phyloP scores from a whole-genome alignment of 2,113 vertebrate species.

The Candoia aspera region DNA sequence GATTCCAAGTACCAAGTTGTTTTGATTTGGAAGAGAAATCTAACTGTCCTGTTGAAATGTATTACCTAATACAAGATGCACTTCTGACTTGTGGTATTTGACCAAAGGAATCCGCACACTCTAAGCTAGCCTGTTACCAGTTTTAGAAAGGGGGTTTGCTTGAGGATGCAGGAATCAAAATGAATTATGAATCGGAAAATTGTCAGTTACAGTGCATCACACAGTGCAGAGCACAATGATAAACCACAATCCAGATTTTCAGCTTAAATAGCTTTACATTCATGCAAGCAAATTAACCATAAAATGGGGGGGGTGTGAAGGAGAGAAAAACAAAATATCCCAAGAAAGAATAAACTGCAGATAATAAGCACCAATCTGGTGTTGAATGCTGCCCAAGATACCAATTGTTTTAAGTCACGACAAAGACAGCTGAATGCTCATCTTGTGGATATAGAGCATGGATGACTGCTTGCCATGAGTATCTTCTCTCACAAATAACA shows the following conservation, averaged over 20 bases:
- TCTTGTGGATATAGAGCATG: conserved; percentile 79
- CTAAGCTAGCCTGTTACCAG: neutral
- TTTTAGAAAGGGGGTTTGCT: conserved; percentile 41
- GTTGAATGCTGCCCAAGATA: conserved; percentile 85
- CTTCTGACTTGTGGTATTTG: conserved; percentile 38
- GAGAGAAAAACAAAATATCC: conserved; percentile 77
- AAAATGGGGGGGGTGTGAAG: conserved; percentile 71
- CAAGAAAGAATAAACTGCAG: conserved; percentile 84
- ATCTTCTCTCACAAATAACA: conserved; percentile 90
- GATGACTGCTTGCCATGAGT: conserved; percentile 88
- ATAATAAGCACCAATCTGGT: conserved; percentile 88
- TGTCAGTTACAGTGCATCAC: conserved; percentile 80
- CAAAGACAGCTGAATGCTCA: conserved; percentile 87
- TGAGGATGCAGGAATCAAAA: conserved; percentile 65
- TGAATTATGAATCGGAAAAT: conserved; percentile 83
- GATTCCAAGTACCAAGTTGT: neutral
- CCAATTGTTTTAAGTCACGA: conserved; percentile 89
- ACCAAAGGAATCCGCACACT: conserved; percentile 53
- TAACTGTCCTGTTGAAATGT: neutral
- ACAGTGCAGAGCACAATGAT: conserved; percentile 78
- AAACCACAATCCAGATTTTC: conserved; percentile 80
- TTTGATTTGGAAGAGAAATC: neutral
- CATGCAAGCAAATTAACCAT: conserved; percentile 86
- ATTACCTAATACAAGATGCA: conserved; percentile 29
- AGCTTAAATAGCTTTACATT: conserved; percentile 85